Base-by-base conservation (phyloP, 2,888 invertebrate species). In the Tenthredo livida region DNA sequence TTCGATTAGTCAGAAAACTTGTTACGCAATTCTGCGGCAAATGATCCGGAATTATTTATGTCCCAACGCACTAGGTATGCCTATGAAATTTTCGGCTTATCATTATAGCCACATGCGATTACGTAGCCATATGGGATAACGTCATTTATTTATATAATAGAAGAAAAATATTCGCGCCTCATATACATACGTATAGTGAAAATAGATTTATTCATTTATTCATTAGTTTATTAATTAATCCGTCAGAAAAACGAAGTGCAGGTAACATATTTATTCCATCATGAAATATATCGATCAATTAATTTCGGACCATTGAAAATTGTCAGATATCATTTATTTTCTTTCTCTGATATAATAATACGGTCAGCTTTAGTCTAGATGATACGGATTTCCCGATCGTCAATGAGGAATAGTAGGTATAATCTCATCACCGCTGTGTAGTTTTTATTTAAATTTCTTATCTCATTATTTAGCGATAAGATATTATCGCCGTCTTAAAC, bases 81-180 rank as follows among this genome's bases (percentile, higher is more conserved):
- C 21, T 67, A 72, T 40, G 12, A 21, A 73, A 43, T 73, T 73
- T 43, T 43, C 12, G 40, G 43, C 72, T 73, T 43, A 73, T 73
- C 43, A 43, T 73, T 73, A 70, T 73, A 70, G 17, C 12, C 70
- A 33, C 40, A 33, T 33, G 4, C n/a, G n/a, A 2, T 29, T 29
- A 29, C 4, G 21, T 6, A 72, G 1, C 43, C 15, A 21, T 43
- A 73, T 43, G 43, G 21, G 21, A 40, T 43, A 21, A 73, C 43
- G 12, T 73, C 21, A 5, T 17, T 67, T 40, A 43, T 73, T 54
- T n/a, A n/a, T 50, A 50, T 50, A 50, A 43, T 7, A 40, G 0
- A 15, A 72, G 9, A 21, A n/a, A 40, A 6, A 1, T n/a, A n/a
- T n/a, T n/a, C n/a, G n/a, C n/a, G n/a, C n/a, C 3, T 5, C 15